Conservation (phyloP, 2,888 invertebrate genomes). For the Crioceris asparagi region DNA sequence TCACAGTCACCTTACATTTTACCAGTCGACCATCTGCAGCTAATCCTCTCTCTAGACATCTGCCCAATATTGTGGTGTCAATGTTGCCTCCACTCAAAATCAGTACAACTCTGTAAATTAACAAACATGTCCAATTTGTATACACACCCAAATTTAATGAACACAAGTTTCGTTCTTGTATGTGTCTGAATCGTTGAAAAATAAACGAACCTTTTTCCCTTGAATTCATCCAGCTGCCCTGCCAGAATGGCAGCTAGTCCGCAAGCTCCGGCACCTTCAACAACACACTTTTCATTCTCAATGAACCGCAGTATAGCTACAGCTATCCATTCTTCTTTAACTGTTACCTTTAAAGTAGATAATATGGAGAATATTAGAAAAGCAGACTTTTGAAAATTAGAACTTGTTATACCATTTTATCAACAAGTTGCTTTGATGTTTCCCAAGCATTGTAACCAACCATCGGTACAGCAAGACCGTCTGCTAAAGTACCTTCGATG, state of each 20-base stretch:
- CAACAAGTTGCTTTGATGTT: constrained; percentile 49
- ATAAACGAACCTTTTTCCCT: constrained; percentile 48
- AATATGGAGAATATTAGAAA: neutral
- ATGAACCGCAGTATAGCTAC: constrained; percentile 51
- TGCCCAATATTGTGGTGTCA: constrained; percentile 80
- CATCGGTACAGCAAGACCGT: constrained; percentile 58
- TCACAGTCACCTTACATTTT: constrained; percentile 67
- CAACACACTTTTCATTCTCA: constrained; percentile 58
- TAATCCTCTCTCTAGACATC: constrained; percentile 78
- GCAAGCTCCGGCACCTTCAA: constrained; percentile 62
- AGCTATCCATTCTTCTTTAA: constrained; percentile 54
- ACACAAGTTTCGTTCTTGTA: too few species aligned
- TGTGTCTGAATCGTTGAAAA: too few species aligned
- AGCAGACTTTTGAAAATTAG: neutral
- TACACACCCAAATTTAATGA: too few species aligned
- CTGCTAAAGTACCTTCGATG: constrained; percentile 51
- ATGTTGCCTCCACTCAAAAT: constrained; percentile 84
- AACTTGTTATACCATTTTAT: constrained; percentile 48
- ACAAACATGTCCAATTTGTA: too few species aligned
- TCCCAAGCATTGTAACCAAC: constrained; percentile 59
- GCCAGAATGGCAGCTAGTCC: constrained; percentile 58
- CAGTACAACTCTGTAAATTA: constrained; percentile 60
- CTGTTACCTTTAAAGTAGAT: constrained; percentile 37
- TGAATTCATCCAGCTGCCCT: constrained; percentile 52
- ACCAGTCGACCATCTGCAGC: constrained; percentile 75